Evolutionary conservation across 1,140 invertebrate species (phyloP), one percentile per base, ranked within the genome.

Genomic region (Sycobia sp.): DNA sequence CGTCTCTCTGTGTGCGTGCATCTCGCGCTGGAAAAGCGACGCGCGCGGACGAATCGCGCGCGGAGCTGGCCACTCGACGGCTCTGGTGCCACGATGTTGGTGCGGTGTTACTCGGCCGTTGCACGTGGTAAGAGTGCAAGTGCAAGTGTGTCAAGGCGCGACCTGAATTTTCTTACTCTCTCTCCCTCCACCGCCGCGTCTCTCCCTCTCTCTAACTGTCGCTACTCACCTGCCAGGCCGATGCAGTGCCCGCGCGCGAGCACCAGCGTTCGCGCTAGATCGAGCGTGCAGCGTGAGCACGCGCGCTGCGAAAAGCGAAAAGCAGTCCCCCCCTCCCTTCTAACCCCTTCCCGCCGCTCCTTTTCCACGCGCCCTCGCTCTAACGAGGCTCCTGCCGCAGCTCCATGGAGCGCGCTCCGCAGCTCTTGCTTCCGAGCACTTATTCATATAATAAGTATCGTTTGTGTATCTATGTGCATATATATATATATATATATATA

Each of bases 91-190:
- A 36, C 49, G 22, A 22, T 51, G 49, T 36, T 43, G 44, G 53
- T 53, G 58, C 22, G 68, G 10, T 7, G 29, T 32, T 51, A 18
- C 16, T 59, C 46, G 76, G 77, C 75, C 76, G 74, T 78, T 80
- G 78, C 78, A 80, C 79, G 79, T 80, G 79, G 78, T 80, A 76
- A 79, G 49, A 65, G 76, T 77, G 75, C 76, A 82, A 65, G 76
- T 77, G 75, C 76, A 82, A 81, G 79, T 81, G 73, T 82, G 80
- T 82, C 80, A 82, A 82, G 80, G 80, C 80, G 78, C 79, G 80
- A 82, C 80, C 80, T 82, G 80, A 81, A 82, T 82, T 81, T 82
- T 81, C 80, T 78, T 80, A 77, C 75, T 79, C 78, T 75, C 65
- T 68, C 70, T 54, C 78, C 76, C 65, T 68, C 70, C 54, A 49